These are phyloP conservation scores for Florisuga fusca DNA, from an alignment of 2,797 vertebrate species.

Conservation along the genomic window DNA sequence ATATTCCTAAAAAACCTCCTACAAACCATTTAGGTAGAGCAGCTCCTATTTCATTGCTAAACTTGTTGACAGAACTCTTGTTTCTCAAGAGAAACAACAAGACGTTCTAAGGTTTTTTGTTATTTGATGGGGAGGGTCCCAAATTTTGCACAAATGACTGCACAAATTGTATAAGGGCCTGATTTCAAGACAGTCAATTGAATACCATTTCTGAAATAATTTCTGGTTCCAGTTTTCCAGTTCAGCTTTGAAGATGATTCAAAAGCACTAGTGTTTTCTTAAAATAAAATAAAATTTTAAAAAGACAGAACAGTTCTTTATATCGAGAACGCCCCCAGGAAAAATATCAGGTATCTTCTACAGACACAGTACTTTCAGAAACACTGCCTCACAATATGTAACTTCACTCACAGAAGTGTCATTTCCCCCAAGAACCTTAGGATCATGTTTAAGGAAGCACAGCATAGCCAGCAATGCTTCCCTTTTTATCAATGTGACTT, in stretches of 20 bases:
- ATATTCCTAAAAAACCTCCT: not conserved
- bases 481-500: not conserved
- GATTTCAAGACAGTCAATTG: not conserved
- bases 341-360: not conserved
- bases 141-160: not conserved
- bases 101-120: not conserved
- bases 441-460: not conserved
- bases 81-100: not conserved
- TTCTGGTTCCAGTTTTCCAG: not conserved
- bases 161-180: not conserved
- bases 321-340: not conserved
- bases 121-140: not conserved
- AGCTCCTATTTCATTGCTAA: not conserved
- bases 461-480: not conserved
- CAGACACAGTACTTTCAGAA: not conserved
- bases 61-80: not conserved
- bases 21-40: not conserved
- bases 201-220: not conserved
- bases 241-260: too few species aligned
- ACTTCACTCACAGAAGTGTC: not conserved
- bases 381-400: not conserved
- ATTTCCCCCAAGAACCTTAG: not conserved
- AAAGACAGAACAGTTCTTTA: not conserved
- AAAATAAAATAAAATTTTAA: not conserved
- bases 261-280: too few species aligned